phyloP scores from a whole-genome alignment of 1,140 invertebrate genomes.

The Hycleus cichorii region DNA sequence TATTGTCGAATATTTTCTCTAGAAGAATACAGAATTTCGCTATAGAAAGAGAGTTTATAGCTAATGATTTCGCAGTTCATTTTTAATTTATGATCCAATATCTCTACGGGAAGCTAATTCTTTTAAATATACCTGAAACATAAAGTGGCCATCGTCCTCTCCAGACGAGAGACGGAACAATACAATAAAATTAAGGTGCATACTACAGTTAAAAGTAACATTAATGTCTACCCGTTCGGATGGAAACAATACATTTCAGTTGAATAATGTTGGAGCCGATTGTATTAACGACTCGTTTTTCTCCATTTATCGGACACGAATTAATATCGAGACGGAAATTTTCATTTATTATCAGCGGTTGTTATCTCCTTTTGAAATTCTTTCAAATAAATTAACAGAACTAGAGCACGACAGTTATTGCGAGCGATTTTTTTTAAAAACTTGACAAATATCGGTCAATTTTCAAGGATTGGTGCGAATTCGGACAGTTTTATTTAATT shows the following conservation, averaged over 20 bases:
- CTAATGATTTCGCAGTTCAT: constrained; percentile 19
- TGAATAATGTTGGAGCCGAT: background rate
- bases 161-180: background rate
- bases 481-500: no score
- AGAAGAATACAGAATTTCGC: no score
- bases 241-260: background rate
- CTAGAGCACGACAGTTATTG: no score
- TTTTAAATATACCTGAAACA: background rate
- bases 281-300: background rate
- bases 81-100: constrained; percentile 18
- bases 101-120: constrained; percentile 14
- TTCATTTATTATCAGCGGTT: no score
- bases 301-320: background rate
- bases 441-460: no score
- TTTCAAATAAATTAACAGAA: no score
- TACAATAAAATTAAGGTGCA: constrained; percentile 5
- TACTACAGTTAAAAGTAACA: background rate
- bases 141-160: background rate
- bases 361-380: no score
- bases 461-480: no score
- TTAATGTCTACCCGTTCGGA: background rate
- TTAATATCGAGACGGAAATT: no score
- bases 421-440: no score
- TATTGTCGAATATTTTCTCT: no score
- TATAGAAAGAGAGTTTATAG: background rate